Conservation (phyloP, 23 tunicate genomes). For the Styela clava region DNA sequence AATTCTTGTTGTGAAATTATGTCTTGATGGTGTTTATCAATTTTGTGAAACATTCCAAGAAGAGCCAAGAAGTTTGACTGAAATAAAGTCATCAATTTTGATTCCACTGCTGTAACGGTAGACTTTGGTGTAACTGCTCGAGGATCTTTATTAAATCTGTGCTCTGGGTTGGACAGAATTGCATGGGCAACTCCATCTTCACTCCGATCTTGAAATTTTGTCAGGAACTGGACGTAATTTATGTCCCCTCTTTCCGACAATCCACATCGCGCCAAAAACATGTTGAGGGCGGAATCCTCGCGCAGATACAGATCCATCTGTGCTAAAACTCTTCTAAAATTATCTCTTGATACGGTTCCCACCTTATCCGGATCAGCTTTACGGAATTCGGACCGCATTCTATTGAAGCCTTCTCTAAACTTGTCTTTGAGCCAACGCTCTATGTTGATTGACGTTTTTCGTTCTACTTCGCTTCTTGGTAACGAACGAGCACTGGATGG, state of each 20-base stretch:
- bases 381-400: slow-evolving; percentile 71
- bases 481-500: slow-evolving; percentile 58
- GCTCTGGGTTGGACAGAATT: slow-evolving; percentile 67
- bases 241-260: slow-evolving; percentile 73
- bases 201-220: slow-evolving; percentile 89
- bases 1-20: slow-evolving; percentile 89
- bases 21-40: slow-evolving; percentile 88
- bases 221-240: slow-evolving; percentile 66
- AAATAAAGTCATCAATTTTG: slow-evolving; percentile 81
- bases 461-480: slow-evolving; percentile 66
- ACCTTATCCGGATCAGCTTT: slow-evolving; percentile 56
- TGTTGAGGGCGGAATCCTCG: slow-evolving; percentile 86
- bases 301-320: slow-evolving; percentile 84
- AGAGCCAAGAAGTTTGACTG: slow-evolving; percentile 95
- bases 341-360: slow-evolving; percentile 79
- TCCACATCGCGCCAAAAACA: slow-evolving; percentile 86
- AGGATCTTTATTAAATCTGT: slow-evolving; percentile 82
- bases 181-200: slow-evolving; percentile 93
- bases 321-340: slow-evolving; percentile 79
- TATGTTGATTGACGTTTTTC: slow-evolving; percentile 80
- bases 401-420: slow-evolving; percentile 90
- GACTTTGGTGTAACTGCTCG: slow-evolving; percentile 76
- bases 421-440: slow-evolving; percentile 92
- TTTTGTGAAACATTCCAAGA: slow-evolving; percentile 87
- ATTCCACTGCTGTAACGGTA: slow-evolving; percentile 94